Evolutionary conservation across 2,797 vertebrate genomes (phyloP), one percentile per base, ranked within the genome.

Genomic region (Psittacula echo): DNA sequence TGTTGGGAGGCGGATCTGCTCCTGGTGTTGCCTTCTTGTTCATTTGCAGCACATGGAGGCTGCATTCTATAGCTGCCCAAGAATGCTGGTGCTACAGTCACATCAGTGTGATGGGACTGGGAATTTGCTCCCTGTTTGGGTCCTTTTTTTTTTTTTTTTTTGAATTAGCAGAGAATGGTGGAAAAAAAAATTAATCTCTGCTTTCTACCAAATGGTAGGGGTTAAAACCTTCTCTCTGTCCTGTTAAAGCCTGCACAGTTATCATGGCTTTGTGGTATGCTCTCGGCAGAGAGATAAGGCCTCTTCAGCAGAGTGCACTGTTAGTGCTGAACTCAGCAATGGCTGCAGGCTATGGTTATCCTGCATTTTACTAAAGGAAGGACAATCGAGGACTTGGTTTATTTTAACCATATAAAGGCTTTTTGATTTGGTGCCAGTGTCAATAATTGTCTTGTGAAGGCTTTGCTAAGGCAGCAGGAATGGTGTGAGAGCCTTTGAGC

Each of bases 371-470:
- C 85, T 82, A 51, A 72, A 88, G 66, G 62, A 68, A 87, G 70
- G 82, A 53, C 77, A 93, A 90, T 81, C 24, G 45, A 75, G 0
- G 1, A 41, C 62, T 73, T 86, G 70, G 79, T 91, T 96, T 96
- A 92, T 96, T 96, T 96, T 96, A 93, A 97, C 94, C 85, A 14
- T 95, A 71, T 91, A 84, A 94, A 94, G 74, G 50, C 81, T 71
- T 95, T 94, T 94, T 96, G 95, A 73, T 81, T 79, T 1, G 0
- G 67, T 94, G 96, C 95, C 95, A 94, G 41, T 16, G 90, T 95
- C 95, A 96, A 96, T 95, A 96, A 96, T 94, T 96, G 73, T 94
- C 92, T 75, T 87, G 76, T 66, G 50, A 88, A 93, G 70, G 41
- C 82, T 95, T 89, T 80, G 51, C 79, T 91, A 89, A 93, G 91